These are phyloP conservation scores for Zootoca vivipara DNA, from an alignment of 2,113 vertebrate species.

Conservation along the genomic window DNA sequence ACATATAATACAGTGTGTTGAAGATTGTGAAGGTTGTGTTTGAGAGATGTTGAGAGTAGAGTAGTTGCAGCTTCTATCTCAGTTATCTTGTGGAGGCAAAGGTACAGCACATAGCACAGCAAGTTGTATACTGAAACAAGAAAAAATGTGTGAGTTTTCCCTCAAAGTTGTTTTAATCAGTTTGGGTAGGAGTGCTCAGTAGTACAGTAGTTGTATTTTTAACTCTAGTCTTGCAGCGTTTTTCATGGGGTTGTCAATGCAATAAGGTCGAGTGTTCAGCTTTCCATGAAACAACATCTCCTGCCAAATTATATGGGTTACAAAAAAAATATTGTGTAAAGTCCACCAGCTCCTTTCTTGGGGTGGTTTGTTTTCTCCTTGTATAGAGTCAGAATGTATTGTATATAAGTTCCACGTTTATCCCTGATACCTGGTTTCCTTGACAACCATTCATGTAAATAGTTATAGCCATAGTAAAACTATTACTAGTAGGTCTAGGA, in stretches of 20 bases:
- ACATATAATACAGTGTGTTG: no score
- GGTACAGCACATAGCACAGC: no score
- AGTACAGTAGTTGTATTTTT: neutral
- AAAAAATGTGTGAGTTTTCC: neutral
- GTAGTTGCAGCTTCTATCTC: no score
- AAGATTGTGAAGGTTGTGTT: no score
- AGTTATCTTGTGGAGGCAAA: no score
- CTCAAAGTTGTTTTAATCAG: neutral
- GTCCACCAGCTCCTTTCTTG: slow-evolving; percentile 9
- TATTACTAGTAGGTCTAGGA: neutral
- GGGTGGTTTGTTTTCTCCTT: slow-evolving; percentile 37
- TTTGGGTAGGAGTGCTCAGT: neutral
- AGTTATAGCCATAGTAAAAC: neutral
- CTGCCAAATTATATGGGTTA: neutral
- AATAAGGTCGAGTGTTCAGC: neutral
- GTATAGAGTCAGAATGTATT: neutral
- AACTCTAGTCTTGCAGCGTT: neutral
- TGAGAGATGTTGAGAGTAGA: no score
- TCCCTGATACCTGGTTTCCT: slow-evolving; percentile 62
- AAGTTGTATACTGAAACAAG: neutral
- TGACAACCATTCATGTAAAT: slow-evolving; percentile 69
- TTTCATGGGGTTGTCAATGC: neutral
- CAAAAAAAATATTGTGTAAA: slow-evolving; percentile 3
- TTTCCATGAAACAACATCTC: neutral
- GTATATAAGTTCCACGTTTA: slow-evolving; percentile 42